A percentile compares a stretch with the other conserved stretches of the same genome.
Evolutionary conservation across 2,797 vertebrate species (phyloP).

Genomic region (Mus caroli): DNA sequence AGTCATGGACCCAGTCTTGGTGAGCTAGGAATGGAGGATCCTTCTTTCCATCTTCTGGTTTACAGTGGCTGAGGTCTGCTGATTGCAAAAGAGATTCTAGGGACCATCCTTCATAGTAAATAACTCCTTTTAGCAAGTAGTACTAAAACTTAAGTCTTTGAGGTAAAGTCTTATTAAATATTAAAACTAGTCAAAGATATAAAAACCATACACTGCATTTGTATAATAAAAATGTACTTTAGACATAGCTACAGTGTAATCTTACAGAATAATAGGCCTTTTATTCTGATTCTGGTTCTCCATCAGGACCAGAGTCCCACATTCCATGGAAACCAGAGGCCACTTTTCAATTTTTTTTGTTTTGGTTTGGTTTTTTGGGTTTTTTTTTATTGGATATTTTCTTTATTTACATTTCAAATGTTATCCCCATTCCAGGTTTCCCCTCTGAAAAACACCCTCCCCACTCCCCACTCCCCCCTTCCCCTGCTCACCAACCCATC

Average conservation of each 20-base stretch:
- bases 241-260: constrained; percentile 29
- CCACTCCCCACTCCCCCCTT: too few relatives aligned
- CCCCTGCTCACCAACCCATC: too few relatives aligned
- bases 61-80: not conserved
- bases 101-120: constrained; percentile 6
- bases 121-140: constrained; percentile 22
- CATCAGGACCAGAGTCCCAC: not conserved
- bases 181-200: constrained; percentile 57
- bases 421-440: too few relatives aligned
- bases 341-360: not conserved
- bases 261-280: constrained; percentile 59
- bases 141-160: constrained; percentile 57
- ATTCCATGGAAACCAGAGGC: not conserved
- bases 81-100: constrained; percentile 37
- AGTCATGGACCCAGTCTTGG: not conserved
- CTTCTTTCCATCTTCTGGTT: not conserved
- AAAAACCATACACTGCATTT: constrained; percentile 51
- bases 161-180: constrained; percentile 57
- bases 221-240: constrained; percentile 52
- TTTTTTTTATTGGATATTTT: too few relatives aligned
- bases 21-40: not conserved
- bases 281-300: constrained; percentile 9
- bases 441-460: too few relatives aligned
- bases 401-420: too few relatives aligned
- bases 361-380: too few relatives aligned